phyloP scores from a whole-genome alignment of 2,113 vertebrate genomes.

The Oreochromis spilurus region DNA sequence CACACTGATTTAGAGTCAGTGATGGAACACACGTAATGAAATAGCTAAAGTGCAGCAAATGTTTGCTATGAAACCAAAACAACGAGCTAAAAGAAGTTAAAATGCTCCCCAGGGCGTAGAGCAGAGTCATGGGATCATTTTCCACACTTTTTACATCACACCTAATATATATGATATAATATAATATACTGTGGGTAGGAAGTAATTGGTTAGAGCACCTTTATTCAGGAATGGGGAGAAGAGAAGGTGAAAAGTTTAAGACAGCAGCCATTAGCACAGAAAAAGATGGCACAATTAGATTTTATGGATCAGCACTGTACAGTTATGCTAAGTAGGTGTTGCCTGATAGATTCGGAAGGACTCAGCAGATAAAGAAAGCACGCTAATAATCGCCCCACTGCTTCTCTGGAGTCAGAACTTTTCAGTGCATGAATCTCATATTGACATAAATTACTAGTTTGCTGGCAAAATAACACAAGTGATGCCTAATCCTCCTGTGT shows the following conservation, averaged over 20 bases:
- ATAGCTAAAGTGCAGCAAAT: not conserved
- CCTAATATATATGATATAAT: not conserved
- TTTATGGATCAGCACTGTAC: not conserved
- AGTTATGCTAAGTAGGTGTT: not conserved
- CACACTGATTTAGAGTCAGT: not conserved
- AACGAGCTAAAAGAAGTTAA: not conserved
- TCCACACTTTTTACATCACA: not conserved
- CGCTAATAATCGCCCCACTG: not conserved
- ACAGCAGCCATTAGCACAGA: not conserved
- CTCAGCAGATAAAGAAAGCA: not conserved
- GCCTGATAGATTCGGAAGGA: not conserved
- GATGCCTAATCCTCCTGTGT: slow-evolving; percentile 3
- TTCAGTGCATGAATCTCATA: not conserved
- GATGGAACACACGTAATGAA: not conserved
- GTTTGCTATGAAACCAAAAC: not conserved
- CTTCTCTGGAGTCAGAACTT: not conserved
- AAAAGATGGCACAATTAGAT: not conserved
- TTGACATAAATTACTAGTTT: slow-evolving; percentile 13
- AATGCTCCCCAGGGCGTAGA: not conserved
- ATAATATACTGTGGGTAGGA: not conserved
- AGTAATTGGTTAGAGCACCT: not conserved
- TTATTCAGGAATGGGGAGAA: not conserved
- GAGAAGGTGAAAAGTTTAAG: not conserved
- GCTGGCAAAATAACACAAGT: slow-evolving; percentile 17
- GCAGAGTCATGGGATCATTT: not conserved